These are phyloP conservation scores for Amphipoea lucens DNA, from an alignment of 2,888 invertebrate genomes.

Conservation along the genomic window DNA sequence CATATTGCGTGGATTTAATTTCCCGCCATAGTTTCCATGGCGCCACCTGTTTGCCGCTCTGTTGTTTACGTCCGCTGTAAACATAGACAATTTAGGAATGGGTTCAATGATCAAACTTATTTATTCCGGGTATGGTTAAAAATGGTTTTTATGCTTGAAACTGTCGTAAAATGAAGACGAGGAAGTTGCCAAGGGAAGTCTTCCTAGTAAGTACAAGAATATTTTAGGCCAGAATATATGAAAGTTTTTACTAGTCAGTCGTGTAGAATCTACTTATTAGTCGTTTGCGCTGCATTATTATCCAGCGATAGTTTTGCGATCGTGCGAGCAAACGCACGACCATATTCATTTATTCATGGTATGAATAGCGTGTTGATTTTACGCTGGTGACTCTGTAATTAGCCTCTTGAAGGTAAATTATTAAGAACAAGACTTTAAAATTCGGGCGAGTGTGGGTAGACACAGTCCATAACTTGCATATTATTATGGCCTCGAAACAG, in stretches of 20 bases:
- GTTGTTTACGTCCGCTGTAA: slow-evolving; percentile 61
- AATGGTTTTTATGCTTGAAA: slow-evolving; percentile 42
- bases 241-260: slow-evolving; percentile 12
- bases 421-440: not conserved
- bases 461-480: not conserved
- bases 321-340: slow-evolving; percentile 42
- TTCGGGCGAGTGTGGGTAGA: not conserved
- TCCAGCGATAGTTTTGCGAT: slow-evolving; percentile 36
- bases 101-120: slow-evolving; percentile 60
- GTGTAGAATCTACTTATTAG: slow-evolving; percentile 20
- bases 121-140: slow-evolving; percentile 57
- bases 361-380: slow-evolving; percentile 32
- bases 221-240: slow-evolving; percentile 27
- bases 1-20: slow-evolving; percentile 69
- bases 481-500: not conserved
- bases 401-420: not conserved
- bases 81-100: slow-evolving; percentile 63
- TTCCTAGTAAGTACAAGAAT: slow-evolving; percentile 10
- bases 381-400: slow-evolving; percentile 26
- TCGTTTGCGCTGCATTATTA: slow-evolving; percentile 19
- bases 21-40: slow-evolving; percentile 52
- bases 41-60: slow-evolving; percentile 59
- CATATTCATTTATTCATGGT: slow-evolving; percentile 29
- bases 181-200: slow-evolving; percentile 25
- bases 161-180: slow-evolving; percentile 30